These are phyloP conservation scores for Tachuris rubrigastra DNA, from an alignment of 2,113 vertebrate species.

Conservation along the genomic window DNA sequence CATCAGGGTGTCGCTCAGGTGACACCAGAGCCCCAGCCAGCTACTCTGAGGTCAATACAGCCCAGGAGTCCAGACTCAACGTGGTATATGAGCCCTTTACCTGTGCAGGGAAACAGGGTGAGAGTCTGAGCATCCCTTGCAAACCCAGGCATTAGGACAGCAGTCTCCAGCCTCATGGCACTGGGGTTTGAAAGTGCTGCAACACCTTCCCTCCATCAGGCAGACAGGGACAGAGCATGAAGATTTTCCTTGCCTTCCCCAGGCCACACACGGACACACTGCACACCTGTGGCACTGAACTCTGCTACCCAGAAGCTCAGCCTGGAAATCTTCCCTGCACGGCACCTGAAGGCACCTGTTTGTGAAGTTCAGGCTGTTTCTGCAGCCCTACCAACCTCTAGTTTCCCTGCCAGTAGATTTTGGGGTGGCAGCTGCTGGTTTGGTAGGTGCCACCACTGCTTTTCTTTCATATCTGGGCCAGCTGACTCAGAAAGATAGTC, in stretches of 20 bases:
- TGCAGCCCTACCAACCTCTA: background rate
- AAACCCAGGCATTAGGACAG: background rate
- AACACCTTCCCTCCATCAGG: background rate
- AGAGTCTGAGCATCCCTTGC: background rate
- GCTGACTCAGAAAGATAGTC: rapidly evolving
- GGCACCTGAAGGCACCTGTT: background rate
- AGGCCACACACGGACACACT: rapidly evolving
- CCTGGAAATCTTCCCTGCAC: background rate
- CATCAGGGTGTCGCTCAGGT: background rate
- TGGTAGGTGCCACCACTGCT: background rate
- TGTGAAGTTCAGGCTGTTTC: background rate
- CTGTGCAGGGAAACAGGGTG: background rate
- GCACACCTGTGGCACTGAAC: background rate
- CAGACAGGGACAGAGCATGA: background rate
- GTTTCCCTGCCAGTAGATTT: background rate
- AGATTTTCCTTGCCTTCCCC: background rate
- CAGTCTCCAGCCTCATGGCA: background rate
- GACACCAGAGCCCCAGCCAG: background rate
- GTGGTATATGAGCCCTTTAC: background rate
- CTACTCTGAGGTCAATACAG: background rate
- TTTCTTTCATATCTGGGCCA: background rate
- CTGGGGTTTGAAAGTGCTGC: background rate
- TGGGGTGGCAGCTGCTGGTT: background rate
- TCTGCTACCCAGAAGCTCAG: background rate
- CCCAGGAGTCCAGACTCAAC: background rate